Conservation (phyloP, 2,888 invertebrate species). For the Pasiphila rectangulata region DNA sequence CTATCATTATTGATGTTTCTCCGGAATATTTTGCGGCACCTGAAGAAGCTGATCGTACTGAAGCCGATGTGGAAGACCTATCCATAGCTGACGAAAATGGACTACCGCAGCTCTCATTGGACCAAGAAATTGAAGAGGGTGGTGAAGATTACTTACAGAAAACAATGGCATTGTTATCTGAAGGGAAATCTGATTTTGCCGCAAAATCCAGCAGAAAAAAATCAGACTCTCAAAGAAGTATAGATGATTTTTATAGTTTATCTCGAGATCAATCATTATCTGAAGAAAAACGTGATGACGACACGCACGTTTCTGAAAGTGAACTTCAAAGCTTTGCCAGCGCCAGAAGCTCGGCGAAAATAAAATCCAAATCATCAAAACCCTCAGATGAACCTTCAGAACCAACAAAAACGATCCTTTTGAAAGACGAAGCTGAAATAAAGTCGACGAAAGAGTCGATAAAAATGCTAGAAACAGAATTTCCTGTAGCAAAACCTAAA, state of each 20-base stretch:
- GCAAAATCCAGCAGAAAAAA: constrained; percentile 83
- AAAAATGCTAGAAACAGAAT: constrained; percentile 24
- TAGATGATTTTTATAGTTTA: constrained; percentile 84
- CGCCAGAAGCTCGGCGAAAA: constrained; percentile 81
- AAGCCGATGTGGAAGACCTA: constrained; percentile 92
- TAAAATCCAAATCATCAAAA: constrained; percentile 58
- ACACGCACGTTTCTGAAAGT: constrained; percentile 81
- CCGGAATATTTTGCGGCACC: constrained; percentile 90
- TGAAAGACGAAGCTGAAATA: constrained; percentile 53
- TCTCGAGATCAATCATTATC: constrained; percentile 82
- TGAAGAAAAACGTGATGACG: constrained; percentile 81
- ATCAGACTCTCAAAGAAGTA: constrained; percentile 82
- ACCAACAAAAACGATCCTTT: constrained; percentile 50
- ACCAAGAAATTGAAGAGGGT: constrained; percentile 76
- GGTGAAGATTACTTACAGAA: constrained; percentile 80
- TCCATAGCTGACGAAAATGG: constrained; percentile 88
- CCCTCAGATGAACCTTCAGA: constrained; percentile 57
- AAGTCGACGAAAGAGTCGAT: constrained; percentile 25
- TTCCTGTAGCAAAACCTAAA: constrained; percentile 44
- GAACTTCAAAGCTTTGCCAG: constrained; percentile 85
- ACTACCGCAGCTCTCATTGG: constrained; percentile 67
- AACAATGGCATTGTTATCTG: constrained; percentile 67
- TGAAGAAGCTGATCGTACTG: constrained; percentile 90
- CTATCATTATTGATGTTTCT: constrained; percentile 93
- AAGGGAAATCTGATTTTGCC: constrained; percentile 79